Conservation (phyloP, 1,140 invertebrate genomes). For the Schlechtendalia chinensis region DNA sequence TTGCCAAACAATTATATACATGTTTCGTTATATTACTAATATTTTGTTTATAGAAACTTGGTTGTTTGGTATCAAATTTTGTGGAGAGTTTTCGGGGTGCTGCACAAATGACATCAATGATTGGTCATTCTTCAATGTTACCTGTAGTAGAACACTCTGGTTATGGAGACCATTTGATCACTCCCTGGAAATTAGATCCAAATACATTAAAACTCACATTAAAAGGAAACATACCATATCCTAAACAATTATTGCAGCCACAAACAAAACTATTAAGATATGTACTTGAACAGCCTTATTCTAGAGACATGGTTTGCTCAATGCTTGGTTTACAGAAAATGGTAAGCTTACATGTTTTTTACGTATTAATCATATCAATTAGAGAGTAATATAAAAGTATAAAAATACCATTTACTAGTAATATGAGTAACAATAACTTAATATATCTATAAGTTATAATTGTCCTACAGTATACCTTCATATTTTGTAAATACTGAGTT, state of each 20-base stretch:
- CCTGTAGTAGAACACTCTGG: constrained; percentile 92
- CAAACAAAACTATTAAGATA: constrained; percentile 85
- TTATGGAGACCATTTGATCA: constrained; percentile 81
- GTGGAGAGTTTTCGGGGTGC: constrained; percentile 87
- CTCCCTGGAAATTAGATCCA: constrained; percentile 89
- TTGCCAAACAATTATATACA: neutral
- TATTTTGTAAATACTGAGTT: too few species aligned
- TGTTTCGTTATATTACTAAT: neutral
- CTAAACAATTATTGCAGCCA: constrained; percentile 82
- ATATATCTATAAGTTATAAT: too few species aligned
- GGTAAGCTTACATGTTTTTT: constrained; percentile 56
- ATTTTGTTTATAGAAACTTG: constrained; percentile 67
- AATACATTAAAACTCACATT: constrained; percentile 81
- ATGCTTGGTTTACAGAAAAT: constrained; percentile 92
- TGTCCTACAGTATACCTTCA: too few species aligned
- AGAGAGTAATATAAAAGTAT: too few species aligned
- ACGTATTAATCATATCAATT: too few species aligned
- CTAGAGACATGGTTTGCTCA: constrained; percentile 90
- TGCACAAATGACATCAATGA: constrained; percentile 93
- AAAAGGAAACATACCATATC: constrained; percentile 89
- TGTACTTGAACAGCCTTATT: constrained; percentile 92
- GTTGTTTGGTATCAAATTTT: constrained; percentile 80
- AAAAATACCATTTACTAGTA: too few species aligned
- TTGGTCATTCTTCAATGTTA: constrained; percentile 83
- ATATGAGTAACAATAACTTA: too few species aligned